phyloP scores from a whole-genome alignment of 2,797 vertebrate genomes.

The Enteromius afrohamiltoni region DNA sequence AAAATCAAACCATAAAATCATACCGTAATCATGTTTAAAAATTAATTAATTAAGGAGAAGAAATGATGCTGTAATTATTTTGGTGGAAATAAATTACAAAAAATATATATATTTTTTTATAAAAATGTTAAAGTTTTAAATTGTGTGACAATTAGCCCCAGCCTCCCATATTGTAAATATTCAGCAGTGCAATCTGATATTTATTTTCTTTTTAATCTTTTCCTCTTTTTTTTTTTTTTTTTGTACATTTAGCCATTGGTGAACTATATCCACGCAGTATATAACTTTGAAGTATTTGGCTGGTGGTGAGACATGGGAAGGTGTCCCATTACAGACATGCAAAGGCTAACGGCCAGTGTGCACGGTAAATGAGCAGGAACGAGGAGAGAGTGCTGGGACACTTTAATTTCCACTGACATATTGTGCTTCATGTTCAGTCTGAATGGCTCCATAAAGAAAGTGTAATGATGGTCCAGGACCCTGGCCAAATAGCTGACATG shows the following conservation, averaged over 20 bases:
- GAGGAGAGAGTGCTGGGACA: constrained; percentile 53
- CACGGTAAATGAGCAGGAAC: constrained; percentile 60
- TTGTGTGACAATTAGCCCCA: not conserved
- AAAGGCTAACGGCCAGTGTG: constrained; percentile 53
- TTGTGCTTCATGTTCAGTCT: constrained; percentile 60
- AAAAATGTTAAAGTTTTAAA: not conserved
- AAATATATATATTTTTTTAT: not conserved
- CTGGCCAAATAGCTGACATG: constrained; percentile 61
- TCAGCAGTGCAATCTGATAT: not conserved
- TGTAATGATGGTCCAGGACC: constrained; percentile 58
- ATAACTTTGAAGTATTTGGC: constrained; percentile 55
- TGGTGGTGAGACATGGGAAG: constrained; percentile 38
- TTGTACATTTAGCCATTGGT: constrained; percentile 10
- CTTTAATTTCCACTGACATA: constrained; percentile 63
- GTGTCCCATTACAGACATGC: constrained; percentile 38
- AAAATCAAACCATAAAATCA: not conserved
- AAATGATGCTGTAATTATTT: not conserved
- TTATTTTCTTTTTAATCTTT: not conserved
- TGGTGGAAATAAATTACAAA: not conserved
- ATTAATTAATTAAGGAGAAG: not conserved
- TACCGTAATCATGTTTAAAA: not conserved
- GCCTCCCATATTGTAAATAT: not conserved
- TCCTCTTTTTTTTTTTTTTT: not conserved
- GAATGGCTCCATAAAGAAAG: constrained; percentile 59
- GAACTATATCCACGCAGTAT: constrained; percentile 45